Conservation (phyloP, 2,888 invertebrate species). For the Amblyjoppa proteus region DNA sequence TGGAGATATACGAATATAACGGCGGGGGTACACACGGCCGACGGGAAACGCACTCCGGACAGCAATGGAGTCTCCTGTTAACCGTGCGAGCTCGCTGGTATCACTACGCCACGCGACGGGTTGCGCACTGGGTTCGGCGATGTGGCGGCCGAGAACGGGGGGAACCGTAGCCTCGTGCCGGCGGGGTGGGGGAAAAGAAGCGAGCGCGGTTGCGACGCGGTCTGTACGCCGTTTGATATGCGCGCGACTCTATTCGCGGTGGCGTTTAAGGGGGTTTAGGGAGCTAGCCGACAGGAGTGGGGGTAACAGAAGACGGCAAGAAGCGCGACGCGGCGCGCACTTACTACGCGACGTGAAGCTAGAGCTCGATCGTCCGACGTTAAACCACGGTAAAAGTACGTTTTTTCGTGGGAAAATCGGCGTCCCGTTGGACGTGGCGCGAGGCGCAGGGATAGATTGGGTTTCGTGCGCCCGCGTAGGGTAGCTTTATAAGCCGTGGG, state of each 20-base stretch:
- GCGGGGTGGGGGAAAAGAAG: conserved; percentile 73
- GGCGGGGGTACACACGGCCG: conserved; percentile 77
- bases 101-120: conserved; percentile 79
- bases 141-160: conserved; percentile 43
- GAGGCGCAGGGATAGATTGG: conserved; percentile 76
- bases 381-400: conserved; percentile 51
- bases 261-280: conserved; percentile 32
- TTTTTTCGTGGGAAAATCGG: conserved; percentile 62
- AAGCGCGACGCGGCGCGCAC: conserved; percentile 74
- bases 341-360: conserved; percentile 78
- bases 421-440: conserved; percentile 61
- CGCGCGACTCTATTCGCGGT: conserved; percentile 46
- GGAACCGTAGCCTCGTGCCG: conserved; percentile 60
- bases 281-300: not conserved
- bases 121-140: conserved; percentile 65
- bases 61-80: conserved; percentile 81
- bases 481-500: conserved; percentile 88
- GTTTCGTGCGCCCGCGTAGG: conserved; percentile 88
- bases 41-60: conserved; percentile 83
- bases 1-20: conserved; percentile 47
- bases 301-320: conserved; percentile 55
- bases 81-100: conserved; percentile 76
- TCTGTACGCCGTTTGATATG: conserved; percentile 74
- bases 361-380: conserved; percentile 71
- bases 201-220: conserved; percentile 68